Evolutionary conservation across 2,888 invertebrate genomes (phyloP), one percentile per base, ranked within the genome.

Genomic region (Papilio protenor): DNA sequence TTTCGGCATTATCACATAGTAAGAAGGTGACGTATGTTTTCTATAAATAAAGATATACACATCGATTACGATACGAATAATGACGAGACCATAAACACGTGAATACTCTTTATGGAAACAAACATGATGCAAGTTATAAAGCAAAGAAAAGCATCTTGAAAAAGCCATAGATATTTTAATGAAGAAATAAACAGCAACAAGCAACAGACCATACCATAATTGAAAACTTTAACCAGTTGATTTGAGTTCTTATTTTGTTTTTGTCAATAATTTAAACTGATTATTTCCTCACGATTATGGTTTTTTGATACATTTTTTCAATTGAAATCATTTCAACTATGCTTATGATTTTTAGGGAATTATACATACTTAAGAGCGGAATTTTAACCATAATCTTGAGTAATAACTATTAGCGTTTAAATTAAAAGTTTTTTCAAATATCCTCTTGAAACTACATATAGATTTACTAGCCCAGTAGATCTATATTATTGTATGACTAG

Each of bases 21-120:
- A 64, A 64, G 64, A 33, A 33, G 64, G 33, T 64, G 64, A 64
- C 27, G 64, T 27, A 16, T 64, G 33, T 64, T 64, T 18, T 33
- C 18, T 27, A 64, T 33, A 33, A 33, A 59, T 59, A 59, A 33
- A 8, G 14, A 21, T 6, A 33, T 64, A 64, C 33, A 6, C 18
- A 10, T 18, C 27, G 33, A 33, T 33, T 64, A 33, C 27, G 14
- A 61, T 61, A 61, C 27, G 59, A 61, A 5, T 61, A 61, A 61
- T 61, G 59, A 27, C 27, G 12, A 23, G 59, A 23, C 59, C 59
- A 61, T 61, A 57, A 61, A 61, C 23, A 3, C 5, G 23, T 61
- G 14, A 40, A 40, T 5, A 8, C 40, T 40, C 8, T 40, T 40
- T 40, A 40, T 40, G 40, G 40, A 40, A 40, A 40, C 40, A 40